Evolutionary conservation across 2,797 vertebrate genomes (phyloP), one percentile per base, ranked within the genome.

Genomic region (Myripristis jacobus): DNA sequence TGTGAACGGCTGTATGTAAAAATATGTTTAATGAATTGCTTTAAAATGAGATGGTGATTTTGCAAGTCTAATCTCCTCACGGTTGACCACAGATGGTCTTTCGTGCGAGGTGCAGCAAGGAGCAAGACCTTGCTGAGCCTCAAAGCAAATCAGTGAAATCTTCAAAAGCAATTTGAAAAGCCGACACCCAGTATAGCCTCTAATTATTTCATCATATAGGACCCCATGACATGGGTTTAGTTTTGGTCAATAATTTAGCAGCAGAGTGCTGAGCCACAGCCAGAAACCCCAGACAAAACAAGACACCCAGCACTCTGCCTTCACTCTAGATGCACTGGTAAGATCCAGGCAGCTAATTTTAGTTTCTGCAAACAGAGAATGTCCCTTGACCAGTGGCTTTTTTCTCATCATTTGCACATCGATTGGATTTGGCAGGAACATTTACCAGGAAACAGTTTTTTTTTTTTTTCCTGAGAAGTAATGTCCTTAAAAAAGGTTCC

Each of bases 401-500:
- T 1, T 27, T n/a, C 43, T 43, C 58, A 19, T 44, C 64, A 38
- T 79, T 75, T 59, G 44, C 10, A 2, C 60, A 62, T 53, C 31
- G 52, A 73, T 69, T 75, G 66, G 55, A 70, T 82, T 70, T 82
- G 83, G 80, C 71, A 58, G 60, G 48, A 81, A 74, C 43, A 73
- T 58, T 66, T 68, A 38, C 34, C 48, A 8, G 57, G 4, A 3
- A 69, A 63, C 46, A 76, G 67, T 41, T 44, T 18, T 19, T 15
- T 41, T 16, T 6, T 2, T 70, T 44, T 67, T 27, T 47, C 54
- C 47, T 50, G 57, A 74, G 70, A 66, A 44, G 18, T 63, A 25
- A 50, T 15, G 13, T 59, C 18, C 6, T 51, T 21, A 21, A 62
- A 65, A 76, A 73, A 13, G 48, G 57, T 75, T 80, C 47, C 82